phyloP scores from a whole-genome alignment of 2,113 vertebrate species.

The Trichechus manatus region DNA sequence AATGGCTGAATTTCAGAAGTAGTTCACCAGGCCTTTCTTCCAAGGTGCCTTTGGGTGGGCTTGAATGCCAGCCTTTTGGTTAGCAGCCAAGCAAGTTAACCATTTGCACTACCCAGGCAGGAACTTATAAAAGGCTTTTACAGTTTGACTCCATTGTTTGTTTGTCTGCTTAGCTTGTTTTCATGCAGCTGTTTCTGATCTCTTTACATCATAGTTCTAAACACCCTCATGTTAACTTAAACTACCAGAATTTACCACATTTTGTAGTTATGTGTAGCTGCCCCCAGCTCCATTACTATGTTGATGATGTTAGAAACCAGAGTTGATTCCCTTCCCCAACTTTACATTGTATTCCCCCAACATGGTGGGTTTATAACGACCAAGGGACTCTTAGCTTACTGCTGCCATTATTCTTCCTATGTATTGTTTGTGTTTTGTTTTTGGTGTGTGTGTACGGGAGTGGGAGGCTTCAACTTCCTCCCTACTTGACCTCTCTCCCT shows the following conservation, averaged over 20 bases:
- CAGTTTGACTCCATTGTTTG: not conserved
- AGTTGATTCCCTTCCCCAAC: not conserved
- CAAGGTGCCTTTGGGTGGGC: too few species aligned
- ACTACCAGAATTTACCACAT: not conserved
- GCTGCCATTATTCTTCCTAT: not conserved
- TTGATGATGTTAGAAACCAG: not conserved
- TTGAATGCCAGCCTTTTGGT: not conserved
- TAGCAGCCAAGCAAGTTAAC: not conserved
- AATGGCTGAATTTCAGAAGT: not conserved
- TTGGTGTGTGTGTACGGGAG: not conserved
- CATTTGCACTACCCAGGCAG: not conserved
- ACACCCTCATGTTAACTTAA: not conserved
- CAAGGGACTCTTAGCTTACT: not conserved
- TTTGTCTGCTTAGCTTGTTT: not conserved
- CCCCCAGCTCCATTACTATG: not conserved
- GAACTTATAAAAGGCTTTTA: not conserved
- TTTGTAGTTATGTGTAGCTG: not conserved
- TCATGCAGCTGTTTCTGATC: not conserved
- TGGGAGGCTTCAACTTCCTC: not conserved
- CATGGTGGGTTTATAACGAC: not conserved
- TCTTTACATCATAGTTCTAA: not conserved
- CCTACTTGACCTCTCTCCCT: not conserved
- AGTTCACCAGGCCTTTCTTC: not conserved
- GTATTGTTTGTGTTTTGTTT: not conserved
- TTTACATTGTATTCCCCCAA: not conserved